Base-by-base conservation (phyloP, 2,888 invertebrate genomes). In the Clistopyga incitator region DNA sequence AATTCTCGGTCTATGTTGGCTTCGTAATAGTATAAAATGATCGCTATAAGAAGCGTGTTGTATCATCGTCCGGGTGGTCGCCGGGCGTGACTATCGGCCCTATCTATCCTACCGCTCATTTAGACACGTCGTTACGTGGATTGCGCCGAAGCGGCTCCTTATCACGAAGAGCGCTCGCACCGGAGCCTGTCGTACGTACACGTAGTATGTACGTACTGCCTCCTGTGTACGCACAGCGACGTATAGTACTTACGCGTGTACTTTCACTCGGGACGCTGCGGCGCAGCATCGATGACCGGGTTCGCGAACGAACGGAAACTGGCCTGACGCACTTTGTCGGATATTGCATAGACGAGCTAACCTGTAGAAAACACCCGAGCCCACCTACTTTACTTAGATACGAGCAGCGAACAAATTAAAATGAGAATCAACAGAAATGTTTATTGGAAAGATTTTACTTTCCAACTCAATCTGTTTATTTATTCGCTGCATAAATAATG, bases 81-180 rank as follows among this genome's bases (percentile, higher is more conserved):
- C 87, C 88, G 86, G 88, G 89, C 90, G 92, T 92, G 88, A 92
- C 92, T 92, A 92, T 92, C 79, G 78, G 86, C 84, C 84, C 88
- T 87, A 90, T 90, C 90, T 90, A 87, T 88, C 87, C 87, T 87
- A 85, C 84, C 88, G 88, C 85, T 83, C 84, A 81, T 88, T 88
- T 88, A 84, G 89, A 88, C 87, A 87, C 88, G 85, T 86, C 84
- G 81, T 86, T 86, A 86, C 84, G 83, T 84, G 85, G 81, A 88
- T 89, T 88, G 86, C 87, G 84, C 86, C 71, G 74, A 34, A 47
- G 87, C 86, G 87, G 85, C 88, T 87, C 84, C 88, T 88, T 88
- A 82, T 82, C 81, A 77, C 78, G 78, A 82, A 84, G 82, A 82
- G 77, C 80, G 75, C 80, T 70, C 65, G 54, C 70, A 79, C 50